A percentile compares a stretch with the other conserved stretches of the same genome.
Conservation (phyloP, 37 sponge, comb jelly and placozoan genomes). For the Ephydatia muelleri region DNA sequence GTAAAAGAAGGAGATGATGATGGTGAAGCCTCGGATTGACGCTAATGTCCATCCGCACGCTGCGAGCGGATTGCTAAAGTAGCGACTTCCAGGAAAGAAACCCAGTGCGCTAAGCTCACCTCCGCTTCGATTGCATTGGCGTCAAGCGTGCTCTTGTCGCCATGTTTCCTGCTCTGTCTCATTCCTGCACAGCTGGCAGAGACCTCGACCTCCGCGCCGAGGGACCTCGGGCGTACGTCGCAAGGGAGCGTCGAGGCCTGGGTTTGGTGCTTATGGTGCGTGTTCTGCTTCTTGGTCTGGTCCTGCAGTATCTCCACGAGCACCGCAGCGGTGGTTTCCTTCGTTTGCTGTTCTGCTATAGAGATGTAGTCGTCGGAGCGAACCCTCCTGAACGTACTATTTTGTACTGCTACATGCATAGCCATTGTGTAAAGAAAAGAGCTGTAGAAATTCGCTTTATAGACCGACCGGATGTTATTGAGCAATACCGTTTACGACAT, state of each 20-base stretch:
- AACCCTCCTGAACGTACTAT: neutral
- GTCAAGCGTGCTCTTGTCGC: too few species aligned
- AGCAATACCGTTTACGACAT: neutral
- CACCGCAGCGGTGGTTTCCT: neutral
- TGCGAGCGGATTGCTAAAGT: too few species aligned
- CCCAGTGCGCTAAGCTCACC: neutral
- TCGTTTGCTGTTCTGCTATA: neutral
- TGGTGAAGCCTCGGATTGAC: too few species aligned
- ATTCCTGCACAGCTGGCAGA: too few species aligned
- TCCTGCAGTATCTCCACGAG: neutral
- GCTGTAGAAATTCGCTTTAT: too few species aligned
- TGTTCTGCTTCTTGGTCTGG: neutral
- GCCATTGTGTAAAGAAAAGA: too few species aligned
- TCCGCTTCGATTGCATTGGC: too few species aligned
- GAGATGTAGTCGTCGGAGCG: neutral
- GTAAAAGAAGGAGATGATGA: neutral
- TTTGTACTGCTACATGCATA: neutral
- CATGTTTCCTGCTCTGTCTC: too few species aligned
- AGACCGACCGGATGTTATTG: neutral
- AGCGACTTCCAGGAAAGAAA: too few species aligned
- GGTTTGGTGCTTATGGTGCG: neutral
- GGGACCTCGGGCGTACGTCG: neutral
- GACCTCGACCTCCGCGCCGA: neutral
- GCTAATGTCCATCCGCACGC: too few species aligned
- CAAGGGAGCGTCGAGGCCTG: neutral